Conservation (phyloP, 2,797 vertebrate genomes). For the Halcyon chelicuti region DNA sequence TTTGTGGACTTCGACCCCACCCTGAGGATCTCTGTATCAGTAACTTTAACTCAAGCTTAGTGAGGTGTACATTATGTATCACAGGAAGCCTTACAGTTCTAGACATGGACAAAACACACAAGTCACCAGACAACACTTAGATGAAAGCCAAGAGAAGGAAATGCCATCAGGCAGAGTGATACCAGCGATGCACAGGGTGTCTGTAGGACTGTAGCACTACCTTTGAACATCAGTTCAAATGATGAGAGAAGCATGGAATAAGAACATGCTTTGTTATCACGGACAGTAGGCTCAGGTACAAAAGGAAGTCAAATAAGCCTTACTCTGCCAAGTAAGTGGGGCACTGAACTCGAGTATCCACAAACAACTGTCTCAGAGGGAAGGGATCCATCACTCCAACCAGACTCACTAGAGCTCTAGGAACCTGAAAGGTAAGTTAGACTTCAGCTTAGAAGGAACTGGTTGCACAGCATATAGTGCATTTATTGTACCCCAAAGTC, state of each 20-base stretch:
- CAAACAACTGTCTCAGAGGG: slow-evolving; percentile 83
- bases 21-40: not conserved
- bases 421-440: slow-evolving; percentile 82
- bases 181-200: not conserved
- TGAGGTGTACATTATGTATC: not conserved
- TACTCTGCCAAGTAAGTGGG: slow-evolving; percentile 83
- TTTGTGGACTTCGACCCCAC: not conserved
- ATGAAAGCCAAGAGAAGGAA: not conserved
- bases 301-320: not conserved
- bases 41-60: not conserved
- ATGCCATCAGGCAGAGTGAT: not conserved
- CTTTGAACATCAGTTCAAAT: not conserved
- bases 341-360: slow-evolving; percentile 77
- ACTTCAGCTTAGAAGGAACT: not conserved
- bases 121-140: not conserved
- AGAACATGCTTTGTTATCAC: not conserved
- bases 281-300: not conserved
- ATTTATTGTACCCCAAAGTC: not conserved
- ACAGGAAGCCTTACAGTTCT: not conserved
- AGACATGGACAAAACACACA: not conserved
- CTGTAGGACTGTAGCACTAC: not conserved
- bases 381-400: slow-evolving; percentile 82
- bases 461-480: not conserved
- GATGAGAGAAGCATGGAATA: not conserved
- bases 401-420: slow-evolving; percentile 91